phyloP scores from a whole-genome alignment of 2,797 vertebrate species.

The Pseudochaenichthys georgianus region DNA sequence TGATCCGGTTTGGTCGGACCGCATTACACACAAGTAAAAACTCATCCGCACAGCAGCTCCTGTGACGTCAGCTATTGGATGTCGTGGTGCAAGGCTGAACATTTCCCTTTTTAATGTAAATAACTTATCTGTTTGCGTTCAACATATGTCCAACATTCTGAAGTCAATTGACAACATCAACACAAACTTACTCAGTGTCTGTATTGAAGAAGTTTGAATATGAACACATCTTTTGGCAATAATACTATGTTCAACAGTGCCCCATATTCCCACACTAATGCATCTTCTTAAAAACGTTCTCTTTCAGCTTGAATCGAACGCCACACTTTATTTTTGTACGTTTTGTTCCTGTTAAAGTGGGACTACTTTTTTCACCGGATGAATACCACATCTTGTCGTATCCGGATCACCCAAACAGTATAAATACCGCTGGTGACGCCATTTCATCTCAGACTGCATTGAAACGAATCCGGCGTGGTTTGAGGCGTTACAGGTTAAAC shows the following conservation, averaged over 20 bases:
- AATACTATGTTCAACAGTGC: rapidly evolving
- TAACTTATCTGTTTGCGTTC: rapidly evolving
- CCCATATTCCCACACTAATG: rapidly evolving
- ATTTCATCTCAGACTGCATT: background rate
- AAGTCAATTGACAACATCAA: background rate
- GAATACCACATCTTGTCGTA: slow-evolving; percentile 17
- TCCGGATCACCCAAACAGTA: slow-evolving; percentile 42
- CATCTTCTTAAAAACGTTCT: rapidly evolving
- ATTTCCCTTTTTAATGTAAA: background rate
- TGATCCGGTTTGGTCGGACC: slow-evolving; percentile 71
- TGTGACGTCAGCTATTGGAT: slow-evolving; percentile 74
- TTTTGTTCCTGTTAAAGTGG: background rate
- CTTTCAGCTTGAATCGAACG: rapidly evolving
- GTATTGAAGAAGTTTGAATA: background rate
- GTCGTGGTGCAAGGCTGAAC: rapidly evolving
- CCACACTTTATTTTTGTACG: background rate
- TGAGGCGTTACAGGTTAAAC: background rate
- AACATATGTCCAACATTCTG: rapidly evolving
- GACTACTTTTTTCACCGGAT: slow-evolving; percentile 75
- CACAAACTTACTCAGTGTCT: too few relatives aligned
- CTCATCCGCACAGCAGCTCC: slow-evolving; percentile 69
- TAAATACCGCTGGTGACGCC: slow-evolving; percentile 36
- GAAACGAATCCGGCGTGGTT: rapidly evolving
- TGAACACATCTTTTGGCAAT: background rate
- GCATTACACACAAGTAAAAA: slow-evolving; percentile 48